Evolutionary conservation across 2,797 vertebrate genomes (phyloP).

Genomic region (Gymnothorax reevesii): DNA sequence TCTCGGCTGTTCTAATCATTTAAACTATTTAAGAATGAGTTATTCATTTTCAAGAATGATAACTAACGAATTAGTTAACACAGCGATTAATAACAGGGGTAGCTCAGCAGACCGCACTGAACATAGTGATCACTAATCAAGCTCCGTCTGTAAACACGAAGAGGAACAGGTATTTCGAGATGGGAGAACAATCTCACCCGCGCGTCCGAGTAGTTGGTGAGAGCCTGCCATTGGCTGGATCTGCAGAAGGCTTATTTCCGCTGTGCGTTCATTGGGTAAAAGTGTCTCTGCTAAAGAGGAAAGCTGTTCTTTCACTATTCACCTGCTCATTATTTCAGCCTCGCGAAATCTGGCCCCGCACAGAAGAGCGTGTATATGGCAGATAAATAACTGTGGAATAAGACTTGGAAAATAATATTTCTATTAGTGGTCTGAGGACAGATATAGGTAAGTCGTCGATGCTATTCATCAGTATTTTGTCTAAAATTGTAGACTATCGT

Average conservation of each 20-base stretch:
- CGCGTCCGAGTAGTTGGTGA: background rate
- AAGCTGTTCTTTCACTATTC: background rate
- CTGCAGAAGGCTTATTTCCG: background rate
- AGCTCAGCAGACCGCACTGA: background rate
- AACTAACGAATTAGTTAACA: no score
- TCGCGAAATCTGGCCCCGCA: background rate
- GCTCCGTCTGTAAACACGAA: no score
- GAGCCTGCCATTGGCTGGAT: background rate
- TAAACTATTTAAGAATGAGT: no score
- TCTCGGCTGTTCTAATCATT: no score
- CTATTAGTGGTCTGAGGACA: background rate
- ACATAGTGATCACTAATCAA: background rate
- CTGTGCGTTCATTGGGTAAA: slow-evolving; percentile 6
- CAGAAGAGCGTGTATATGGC: background rate
- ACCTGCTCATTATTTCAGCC: slow-evolving; percentile 8
- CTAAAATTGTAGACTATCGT: background rate
- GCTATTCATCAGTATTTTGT: background rate
- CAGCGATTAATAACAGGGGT: no score
- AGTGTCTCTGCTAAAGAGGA: background rate
- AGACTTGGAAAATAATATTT: background rate
- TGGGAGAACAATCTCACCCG: background rate
- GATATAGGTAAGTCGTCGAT: background rate
- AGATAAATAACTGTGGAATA: background rate
- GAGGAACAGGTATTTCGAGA: background rate
- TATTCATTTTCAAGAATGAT: background rate